Percentiles rank a stretch among this genome's conserved stretches.
Evolutionary conservation across 2,888 invertebrate genomes (phyloP).

Genomic region (Oxycera nigricornis): DNA sequence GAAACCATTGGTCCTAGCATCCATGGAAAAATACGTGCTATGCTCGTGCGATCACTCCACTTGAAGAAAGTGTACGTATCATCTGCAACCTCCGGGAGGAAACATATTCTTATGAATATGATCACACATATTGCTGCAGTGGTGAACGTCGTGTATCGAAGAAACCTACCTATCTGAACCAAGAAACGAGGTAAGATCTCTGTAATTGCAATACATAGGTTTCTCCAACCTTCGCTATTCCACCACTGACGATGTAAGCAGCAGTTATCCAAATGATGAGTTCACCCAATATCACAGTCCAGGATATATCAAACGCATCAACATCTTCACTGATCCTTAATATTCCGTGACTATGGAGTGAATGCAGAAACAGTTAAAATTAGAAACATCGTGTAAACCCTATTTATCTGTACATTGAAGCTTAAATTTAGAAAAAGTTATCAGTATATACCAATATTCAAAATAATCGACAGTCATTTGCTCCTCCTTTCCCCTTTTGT

Average conservation of each 20-base stretch:
- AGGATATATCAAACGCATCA: neutral
- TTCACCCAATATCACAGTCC: constrained; percentile 14
- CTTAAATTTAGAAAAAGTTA: too few relatives aligned
- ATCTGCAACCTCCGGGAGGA: neutral
- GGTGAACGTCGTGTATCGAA: constrained; percentile 27
- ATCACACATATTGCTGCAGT: neutral
- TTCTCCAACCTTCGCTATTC: constrained; percentile 53
- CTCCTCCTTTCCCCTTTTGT: too few relatives aligned
- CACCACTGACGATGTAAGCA: neutral
- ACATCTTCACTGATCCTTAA: neutral
- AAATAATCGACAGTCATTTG: too few relatives aligned
- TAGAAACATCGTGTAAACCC: too few relatives aligned
- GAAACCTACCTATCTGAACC: constrained; percentile 33
- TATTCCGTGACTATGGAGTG: neutral
- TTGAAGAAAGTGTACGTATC: neutral
- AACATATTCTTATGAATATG: neutral
- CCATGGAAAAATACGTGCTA: neutral
- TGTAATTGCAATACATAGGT: neutral
- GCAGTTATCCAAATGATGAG: constrained; percentile 68
- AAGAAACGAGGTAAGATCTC: neutral
- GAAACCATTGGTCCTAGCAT: neutral
- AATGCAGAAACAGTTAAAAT: too few relatives aligned
- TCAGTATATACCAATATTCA: too few relatives aligned
- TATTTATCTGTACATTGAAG: neutral
- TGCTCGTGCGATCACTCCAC: too few relatives aligned